Conservation (phyloP, 92 coral and sea anemone genomes). For the Zoanthus gigantus region DNA sequence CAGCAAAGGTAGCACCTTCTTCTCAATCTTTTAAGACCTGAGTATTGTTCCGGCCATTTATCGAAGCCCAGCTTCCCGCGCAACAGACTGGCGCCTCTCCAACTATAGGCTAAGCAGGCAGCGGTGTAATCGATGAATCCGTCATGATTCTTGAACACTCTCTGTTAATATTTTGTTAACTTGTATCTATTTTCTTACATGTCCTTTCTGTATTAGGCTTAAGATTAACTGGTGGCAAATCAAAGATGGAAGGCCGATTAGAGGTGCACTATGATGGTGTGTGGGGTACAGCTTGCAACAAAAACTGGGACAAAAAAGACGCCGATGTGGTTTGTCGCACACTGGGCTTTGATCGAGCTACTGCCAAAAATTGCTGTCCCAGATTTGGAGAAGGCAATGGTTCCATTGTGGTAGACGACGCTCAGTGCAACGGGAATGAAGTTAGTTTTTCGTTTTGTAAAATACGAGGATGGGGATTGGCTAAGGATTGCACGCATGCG, state of each 20-base stretch:
- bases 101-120: no score
- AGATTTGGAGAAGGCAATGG: constrained; percentile 29
- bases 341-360: constrained; percentile 25
- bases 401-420: constrained; percentile 13
- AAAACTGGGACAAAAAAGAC: constrained; percentile 16
- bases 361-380: not conserved
- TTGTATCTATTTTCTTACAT: no score
- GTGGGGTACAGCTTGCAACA: constrained; percentile 34
- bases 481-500: constrained; percentile 24
- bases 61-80: no score
- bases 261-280: constrained; percentile 24
- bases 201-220: not conserved
- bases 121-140: no score
- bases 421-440: constrained; percentile 28
- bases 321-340: constrained; percentile 36
- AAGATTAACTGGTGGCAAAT: constrained; percentile 11
- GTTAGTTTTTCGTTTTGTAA: constrained; percentile 24
- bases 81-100: no score
- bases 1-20: no score
- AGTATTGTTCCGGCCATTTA: no score
- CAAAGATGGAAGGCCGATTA: constrained; percentile 27
- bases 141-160: not conserved
- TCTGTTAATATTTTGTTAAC: not conserved
- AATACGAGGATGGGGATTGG: constrained; percentile 26
- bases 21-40: no score